Percentiles rank a stretch among this genome's conserved stretches.
Evolutionary conservation across 2,888 invertebrate species (phyloP).

Genomic region (Tachina lurida): DNA sequence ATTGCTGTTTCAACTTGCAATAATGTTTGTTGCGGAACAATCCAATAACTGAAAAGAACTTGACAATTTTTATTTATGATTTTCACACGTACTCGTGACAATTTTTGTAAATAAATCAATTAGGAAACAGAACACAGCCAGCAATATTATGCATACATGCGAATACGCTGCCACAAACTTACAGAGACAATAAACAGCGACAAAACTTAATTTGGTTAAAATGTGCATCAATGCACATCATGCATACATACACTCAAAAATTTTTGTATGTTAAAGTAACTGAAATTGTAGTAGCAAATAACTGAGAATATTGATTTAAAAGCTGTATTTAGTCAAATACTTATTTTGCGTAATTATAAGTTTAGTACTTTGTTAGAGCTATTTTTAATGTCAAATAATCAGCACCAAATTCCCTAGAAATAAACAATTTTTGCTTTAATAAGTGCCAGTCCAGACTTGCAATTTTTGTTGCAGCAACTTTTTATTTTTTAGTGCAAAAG

Average conservation of each 20-base stretch:
- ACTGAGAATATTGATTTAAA: too few species aligned
- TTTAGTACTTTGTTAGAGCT: too few species aligned
- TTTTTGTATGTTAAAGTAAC: too few species aligned
- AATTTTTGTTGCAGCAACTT: too few species aligned
- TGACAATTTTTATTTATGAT: constrained; percentile 67
- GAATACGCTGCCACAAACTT: neutral
- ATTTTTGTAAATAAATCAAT: constrained; percentile 71
- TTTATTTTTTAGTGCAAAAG: too few species aligned
- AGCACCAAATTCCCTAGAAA: too few species aligned
- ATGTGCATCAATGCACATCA: constrained; percentile 26
- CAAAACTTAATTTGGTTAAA: constrained; percentile 68
- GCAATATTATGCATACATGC: neutral
- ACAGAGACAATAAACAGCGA: constrained; percentile 31
- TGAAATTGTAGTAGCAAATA: too few species aligned
- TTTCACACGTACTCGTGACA: constrained; percentile 70
- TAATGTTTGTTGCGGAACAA: constrained; percentile 27
- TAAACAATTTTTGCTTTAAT: too few species aligned
- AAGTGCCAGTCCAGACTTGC: too few species aligned
- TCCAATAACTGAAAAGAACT: constrained; percentile 36
- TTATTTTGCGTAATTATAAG: too few species aligned
- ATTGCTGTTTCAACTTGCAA: constrained; percentile 41
- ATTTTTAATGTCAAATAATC: too few species aligned
- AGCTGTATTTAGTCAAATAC: too few species aligned
- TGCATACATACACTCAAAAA: neutral
- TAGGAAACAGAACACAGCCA: constrained; percentile 48